Evolutionary conservation across 2,113 vertebrate genomes (phyloP).

Genomic region (Notothenia coriiceps): DNA sequence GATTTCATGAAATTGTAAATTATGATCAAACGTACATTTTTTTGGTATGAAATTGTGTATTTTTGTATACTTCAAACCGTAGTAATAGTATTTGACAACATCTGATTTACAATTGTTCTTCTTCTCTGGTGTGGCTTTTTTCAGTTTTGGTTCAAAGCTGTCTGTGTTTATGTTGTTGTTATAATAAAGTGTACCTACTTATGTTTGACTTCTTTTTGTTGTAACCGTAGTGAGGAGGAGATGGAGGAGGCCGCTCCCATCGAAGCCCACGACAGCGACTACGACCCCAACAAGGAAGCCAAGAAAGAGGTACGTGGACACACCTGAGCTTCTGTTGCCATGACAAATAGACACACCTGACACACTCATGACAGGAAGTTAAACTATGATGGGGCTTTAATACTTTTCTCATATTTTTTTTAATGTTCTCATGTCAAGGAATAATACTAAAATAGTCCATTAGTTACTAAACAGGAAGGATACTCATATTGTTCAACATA

Average conservation of each 20-base stretch:
- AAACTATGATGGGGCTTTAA: not conserved
- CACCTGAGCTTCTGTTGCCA: not conserved
- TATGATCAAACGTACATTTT: too few relatives aligned
- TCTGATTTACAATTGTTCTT: too few relatives aligned
- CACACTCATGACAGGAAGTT: not conserved
- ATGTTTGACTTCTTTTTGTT: not conserved
- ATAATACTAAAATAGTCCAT: not conserved
- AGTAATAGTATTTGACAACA: too few relatives aligned
- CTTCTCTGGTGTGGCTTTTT: too few relatives aligned
- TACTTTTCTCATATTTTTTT: not conserved
- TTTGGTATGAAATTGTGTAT: too few relatives aligned
- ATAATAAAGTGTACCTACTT: not conserved
- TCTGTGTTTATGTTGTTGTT: too few relatives aligned
- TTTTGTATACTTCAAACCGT: too few relatives aligned
- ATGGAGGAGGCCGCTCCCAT: constrained; percentile 93
- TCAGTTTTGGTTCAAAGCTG: too few relatives aligned
- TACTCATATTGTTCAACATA: too few relatives aligned
- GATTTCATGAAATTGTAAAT: too few relatives aligned
- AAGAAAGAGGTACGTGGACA: constrained; percentile 92
- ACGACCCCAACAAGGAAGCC: constrained; percentile 96
- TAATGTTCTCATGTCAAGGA: not conserved
- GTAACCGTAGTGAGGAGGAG: constrained; percentile 90
- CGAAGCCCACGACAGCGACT: constrained; percentile 96
- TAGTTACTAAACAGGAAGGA: not conserved
- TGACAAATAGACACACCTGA: not conserved